phyloP scores from a whole-genome alignment of 2,113 vertebrate species.

The Sylvietta virens region DNA sequence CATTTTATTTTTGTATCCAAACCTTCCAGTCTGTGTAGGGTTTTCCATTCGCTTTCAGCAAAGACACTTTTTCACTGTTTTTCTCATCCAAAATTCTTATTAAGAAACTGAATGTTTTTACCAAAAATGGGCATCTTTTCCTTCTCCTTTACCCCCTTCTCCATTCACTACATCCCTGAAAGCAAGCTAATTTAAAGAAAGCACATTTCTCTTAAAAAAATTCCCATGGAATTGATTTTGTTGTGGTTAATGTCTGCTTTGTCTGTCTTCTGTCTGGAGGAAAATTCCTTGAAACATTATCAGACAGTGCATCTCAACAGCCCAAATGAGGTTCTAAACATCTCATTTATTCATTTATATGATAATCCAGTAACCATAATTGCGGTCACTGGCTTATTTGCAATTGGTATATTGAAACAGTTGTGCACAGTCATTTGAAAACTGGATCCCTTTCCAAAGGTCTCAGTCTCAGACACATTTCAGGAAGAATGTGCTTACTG shows the following conservation, averaged over 20 bases:
- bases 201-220: neutral
- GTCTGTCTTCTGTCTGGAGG: neutral
- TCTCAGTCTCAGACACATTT: neutral
- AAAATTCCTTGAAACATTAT: slow-evolving; percentile 23
- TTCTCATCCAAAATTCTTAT: slow-evolving; percentile 7
- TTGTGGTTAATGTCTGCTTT: slow-evolving; percentile 24
- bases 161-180: slow-evolving; percentile 1
- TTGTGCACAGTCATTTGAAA: neutral
- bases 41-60: slow-evolving; percentile 21
- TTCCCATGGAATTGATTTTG: slow-evolving; percentile 32
- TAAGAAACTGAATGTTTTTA: slow-evolving; percentile 34
- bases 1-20: slow-evolving; percentile 1
- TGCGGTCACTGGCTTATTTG: neutral
- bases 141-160: neutral
- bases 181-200: slow-evolving; percentile 6
- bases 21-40: neutral
- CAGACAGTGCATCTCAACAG: neutral
- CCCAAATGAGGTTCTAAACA: slow-evolving; percentile 15
- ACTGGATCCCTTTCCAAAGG: neutral
- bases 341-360: neutral
- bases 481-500: neutral
- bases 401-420: neutral
- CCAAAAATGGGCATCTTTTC: slow-evolving; percentile 48
- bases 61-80: neutral
- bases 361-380: neutral